Conservation (phyloP, 1,140 invertebrate genomes). For the Drosophila subobscura region DNA sequence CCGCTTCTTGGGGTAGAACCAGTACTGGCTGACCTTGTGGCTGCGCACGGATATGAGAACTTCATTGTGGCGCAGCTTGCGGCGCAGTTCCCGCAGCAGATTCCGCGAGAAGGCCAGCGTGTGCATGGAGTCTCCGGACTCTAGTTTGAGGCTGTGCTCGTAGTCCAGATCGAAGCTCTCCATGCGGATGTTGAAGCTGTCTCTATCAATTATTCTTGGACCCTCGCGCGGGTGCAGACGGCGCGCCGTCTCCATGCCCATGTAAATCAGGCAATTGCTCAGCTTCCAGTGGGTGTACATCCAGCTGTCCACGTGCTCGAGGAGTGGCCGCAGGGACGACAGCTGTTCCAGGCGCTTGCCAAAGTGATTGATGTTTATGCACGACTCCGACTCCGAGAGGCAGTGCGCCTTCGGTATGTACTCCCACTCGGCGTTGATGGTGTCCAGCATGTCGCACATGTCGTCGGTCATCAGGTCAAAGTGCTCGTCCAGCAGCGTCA, state of each 20-base stretch:
- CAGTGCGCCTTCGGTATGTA: constrained; percentile 54
- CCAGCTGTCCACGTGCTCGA: constrained; percentile 53
- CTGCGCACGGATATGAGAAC: constrained; percentile 41
- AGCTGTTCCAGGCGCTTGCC: constrained; percentile 39
- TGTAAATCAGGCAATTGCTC: constrained; percentile 41
- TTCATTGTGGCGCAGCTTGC: constrained; percentile 23
- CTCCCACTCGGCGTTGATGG: constrained; percentile 46
- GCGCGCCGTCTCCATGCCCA: constrained; percentile 43
- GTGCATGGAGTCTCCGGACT: constrained; percentile 44
- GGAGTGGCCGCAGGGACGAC: constrained; percentile 27
- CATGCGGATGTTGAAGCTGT: constrained; percentile 37
- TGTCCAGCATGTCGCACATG: constrained; percentile 41
- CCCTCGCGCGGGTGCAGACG: constrained; percentile 36
- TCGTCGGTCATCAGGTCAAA: constrained; percentile 28
- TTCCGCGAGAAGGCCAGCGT: constrained; percentile 31
- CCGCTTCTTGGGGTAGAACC: constrained; percentile 52
- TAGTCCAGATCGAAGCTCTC: constrained; percentile 47
- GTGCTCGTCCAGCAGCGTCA: constrained; percentile 35
- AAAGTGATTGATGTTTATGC: constrained; percentile 47
- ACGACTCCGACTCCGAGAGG: constrained; percentile 49
- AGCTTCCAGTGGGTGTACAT: constrained; percentile 45
- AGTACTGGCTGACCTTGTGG: constrained; percentile 42
- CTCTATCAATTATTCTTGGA: constrained; percentile 11
- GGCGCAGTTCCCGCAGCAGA: constrained; percentile 34
- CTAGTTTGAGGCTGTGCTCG: constrained; percentile 24